These are phyloP conservation scores for Sigmodon hispidus DNA, from an alignment of 2,113 vertebrate species.

Conservation along the genomic window DNA sequence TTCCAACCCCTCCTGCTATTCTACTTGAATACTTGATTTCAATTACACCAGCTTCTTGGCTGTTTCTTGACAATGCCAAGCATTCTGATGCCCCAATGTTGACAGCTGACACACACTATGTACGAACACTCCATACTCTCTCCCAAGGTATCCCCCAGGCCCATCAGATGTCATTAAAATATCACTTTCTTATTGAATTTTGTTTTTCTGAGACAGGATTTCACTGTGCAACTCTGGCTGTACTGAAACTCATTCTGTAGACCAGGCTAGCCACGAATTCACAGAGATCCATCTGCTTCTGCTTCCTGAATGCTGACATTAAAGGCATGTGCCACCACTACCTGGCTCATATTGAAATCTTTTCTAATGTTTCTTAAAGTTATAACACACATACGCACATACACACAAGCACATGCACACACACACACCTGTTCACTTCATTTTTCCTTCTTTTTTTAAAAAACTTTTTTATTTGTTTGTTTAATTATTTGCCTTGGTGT, in stretches of 20 bases:
- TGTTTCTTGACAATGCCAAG: neutral
- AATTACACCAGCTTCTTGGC: neutral
- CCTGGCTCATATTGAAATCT: neutral
- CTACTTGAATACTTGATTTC: neutral
- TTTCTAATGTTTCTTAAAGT: neutral
- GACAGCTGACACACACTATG: neutral
- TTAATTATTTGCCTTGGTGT: too few species aligned
- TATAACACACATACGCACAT: neutral
- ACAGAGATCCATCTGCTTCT: too few species aligned
- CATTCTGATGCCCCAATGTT: neutral
- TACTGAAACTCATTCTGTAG: too few species aligned
- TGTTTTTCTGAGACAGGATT: neutral
- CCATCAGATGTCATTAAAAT: constrained; percentile 5
- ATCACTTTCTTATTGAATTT: neutral
- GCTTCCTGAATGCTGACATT: neutral
- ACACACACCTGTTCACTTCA: neutral
- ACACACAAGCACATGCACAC: too few species aligned
- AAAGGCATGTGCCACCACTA: neutral
- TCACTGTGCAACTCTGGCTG: too few species aligned
- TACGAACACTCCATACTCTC: neutral
- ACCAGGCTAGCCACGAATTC: too few species aligned
- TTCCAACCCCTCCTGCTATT: neutral
- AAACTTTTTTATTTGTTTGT: too few species aligned
- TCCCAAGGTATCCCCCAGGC: neutral
- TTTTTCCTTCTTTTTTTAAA: neutral